These are phyloP conservation scores for Tubulanus polymorphus DNA, from an alignment of 2,888 invertebrate genomes.

Conservation along the genomic window DNA sequence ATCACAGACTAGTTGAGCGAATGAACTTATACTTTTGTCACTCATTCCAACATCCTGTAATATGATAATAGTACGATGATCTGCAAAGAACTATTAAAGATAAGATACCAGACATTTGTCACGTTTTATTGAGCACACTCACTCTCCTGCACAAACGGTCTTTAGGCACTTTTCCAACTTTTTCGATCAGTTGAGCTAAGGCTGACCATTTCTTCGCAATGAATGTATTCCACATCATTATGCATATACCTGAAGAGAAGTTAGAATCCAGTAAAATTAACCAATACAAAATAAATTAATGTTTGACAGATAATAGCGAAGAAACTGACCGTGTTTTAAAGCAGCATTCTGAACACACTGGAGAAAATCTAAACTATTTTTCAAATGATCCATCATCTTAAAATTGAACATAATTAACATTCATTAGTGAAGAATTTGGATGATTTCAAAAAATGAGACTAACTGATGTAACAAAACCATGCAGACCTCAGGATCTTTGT, in stretches of 20 bases:
- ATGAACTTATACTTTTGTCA: slow-evolving; percentile 42
- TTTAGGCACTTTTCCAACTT: slow-evolving; percentile 72
- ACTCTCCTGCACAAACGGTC: slow-evolving; percentile 68
- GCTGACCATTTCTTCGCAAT: slow-evolving; percentile 76
- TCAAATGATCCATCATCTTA: slow-evolving; percentile 60
- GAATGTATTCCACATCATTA: slow-evolving; percentile 84
- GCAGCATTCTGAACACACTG: slow-evolving; percentile 64
- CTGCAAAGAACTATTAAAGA: background rate
- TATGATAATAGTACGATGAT: slow-evolving; percentile 3
- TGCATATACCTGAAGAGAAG: slow-evolving; percentile 69
- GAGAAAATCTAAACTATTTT: slow-evolving; percentile 69
- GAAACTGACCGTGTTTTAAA: slow-evolving; percentile 63
- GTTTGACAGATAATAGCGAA: too few relatives aligned
- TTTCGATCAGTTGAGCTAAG: slow-evolving; percentile 73
- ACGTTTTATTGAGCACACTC: slow-evolving; percentile 61
- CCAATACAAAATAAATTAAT: too few relatives aligned
- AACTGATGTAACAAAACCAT: background rate
- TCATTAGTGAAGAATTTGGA: background rate
- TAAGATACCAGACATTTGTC: background rate
- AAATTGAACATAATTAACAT: slow-evolving; percentile 5
- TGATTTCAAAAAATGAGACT: background rate
- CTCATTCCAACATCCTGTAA: slow-evolving; percentile 50
- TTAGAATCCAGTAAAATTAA: too few relatives aligned
- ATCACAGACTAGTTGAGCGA: slow-evolving; percentile 55
- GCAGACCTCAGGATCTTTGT: slow-evolving; percentile 61